Evolutionary conservation across 2,888 invertebrate genomes (phyloP).

Genomic region (Bursaphelenchus okinawaensis): DNA sequence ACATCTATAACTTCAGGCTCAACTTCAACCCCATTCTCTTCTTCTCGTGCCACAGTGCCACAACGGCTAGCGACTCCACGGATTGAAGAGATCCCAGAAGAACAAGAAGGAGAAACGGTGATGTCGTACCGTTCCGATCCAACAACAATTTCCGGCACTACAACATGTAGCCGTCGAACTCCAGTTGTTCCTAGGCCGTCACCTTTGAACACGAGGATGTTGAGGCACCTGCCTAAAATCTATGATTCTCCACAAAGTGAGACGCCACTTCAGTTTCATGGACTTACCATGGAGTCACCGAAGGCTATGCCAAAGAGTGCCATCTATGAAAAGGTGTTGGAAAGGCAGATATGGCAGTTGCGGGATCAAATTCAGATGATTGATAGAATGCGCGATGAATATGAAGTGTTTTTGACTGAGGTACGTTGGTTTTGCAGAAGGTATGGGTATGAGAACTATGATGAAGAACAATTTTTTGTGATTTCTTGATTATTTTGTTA

Average conservation of each 20-base stretch:
- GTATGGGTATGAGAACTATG: neutral
- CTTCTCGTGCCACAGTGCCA: neutral
- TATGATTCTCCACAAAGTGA: too few relatives aligned
- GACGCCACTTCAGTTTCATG: neutral
- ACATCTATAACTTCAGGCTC: too few relatives aligned
- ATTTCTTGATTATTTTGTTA: neutral
- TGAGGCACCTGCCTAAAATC: neutral
- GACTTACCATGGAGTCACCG: neutral
- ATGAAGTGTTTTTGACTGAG: neutral
- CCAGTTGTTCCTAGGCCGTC: neutral
- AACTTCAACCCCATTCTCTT: neutral
- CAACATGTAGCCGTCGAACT: neutral
- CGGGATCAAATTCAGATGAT: neutral
- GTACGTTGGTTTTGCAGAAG: neutral
- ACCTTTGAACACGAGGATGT: neutral
- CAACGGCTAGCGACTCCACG: neutral
- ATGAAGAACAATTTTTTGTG: neutral
- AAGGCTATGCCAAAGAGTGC: neutral
- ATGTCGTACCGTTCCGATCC: neutral
- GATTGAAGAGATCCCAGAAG: neutral
- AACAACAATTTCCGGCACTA: neutral
- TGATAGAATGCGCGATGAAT: neutral
- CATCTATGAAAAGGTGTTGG: neutral
- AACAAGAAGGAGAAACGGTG: too few relatives aligned
- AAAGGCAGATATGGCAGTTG: neutral